phyloP scores from a whole-genome alignment of 2,797 vertebrate species.

The Pitangus sulphuratus region DNA sequence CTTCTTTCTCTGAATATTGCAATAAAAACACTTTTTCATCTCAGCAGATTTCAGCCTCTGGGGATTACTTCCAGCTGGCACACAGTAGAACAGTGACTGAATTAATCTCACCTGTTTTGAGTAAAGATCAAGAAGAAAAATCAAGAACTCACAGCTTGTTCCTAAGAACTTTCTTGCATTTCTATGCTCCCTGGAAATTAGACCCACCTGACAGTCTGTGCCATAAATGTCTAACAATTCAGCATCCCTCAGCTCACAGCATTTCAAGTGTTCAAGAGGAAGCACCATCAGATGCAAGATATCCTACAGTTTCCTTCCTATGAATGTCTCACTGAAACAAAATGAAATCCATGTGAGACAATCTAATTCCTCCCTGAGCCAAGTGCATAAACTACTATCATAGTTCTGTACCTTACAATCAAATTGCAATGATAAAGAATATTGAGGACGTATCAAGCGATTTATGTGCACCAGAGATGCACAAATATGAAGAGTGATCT shows the following conservation, averaged over 20 bases:
- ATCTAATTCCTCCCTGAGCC: not conserved
- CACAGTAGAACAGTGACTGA: not conserved
- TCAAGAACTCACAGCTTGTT: not conserved
- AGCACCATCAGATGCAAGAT: not conserved
- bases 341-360: not conserved
- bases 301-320: not conserved
- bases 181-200: not conserved
- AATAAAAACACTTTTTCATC: not conserved
- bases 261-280: not conserved
- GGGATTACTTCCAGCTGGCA: not conserved
- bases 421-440: not conserved
- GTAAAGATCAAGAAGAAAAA: not conserved
- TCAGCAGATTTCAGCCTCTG: not conserved
- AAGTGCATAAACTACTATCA: not conserved
- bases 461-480: not conserved
- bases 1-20: not conserved
- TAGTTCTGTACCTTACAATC: not conserved
- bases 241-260: not conserved
- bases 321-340: not conserved
- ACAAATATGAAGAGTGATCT: rapidly evolving
- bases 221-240: not conserved
- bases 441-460: not conserved
- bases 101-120: not conserved
- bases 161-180: not conserved
- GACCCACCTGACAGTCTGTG: not conserved